Percentiles rank a stretch among this genome's conserved stretches.
These are phyloP conservation scores for Temnothorax nylanderi DNA, from an alignment of 1,140 invertebrate genomes.

Conservation along the genomic window DNA sequence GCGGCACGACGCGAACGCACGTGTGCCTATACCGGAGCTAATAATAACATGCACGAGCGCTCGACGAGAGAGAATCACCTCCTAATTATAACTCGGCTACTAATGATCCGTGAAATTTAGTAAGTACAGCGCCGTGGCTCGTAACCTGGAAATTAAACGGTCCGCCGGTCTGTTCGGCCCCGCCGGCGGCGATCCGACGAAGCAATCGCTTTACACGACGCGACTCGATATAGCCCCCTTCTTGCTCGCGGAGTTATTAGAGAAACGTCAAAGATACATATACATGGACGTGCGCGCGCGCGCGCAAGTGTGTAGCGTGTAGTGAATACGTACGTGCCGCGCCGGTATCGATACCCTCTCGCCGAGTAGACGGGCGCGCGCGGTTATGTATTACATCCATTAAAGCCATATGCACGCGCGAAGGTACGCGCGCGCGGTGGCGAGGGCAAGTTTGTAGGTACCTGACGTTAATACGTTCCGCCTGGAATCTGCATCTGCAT, in stretches of 20 bases:
- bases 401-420: conserved; percentile 76
- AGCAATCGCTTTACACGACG: conserved; percentile 61
- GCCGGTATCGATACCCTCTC: conserved; percentile 66
- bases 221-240: conserved; percentile 29
- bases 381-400: conserved; percentile 76
- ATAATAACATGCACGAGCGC: conserved; percentile 65
- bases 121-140: conserved; percentile 50
- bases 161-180: conserved; percentile 38
- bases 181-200: conserved; percentile 31
- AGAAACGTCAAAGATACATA: conserved; percentile 60
- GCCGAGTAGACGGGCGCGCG: conserved; percentile 50
- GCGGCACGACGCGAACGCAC: conserved; percentile 35
- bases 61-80: conserved; percentile 46
- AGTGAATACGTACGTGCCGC: background rate
- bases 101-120: conserved; percentile 62
- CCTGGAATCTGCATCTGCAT: conserved; percentile 71
- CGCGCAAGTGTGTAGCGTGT: background rate
- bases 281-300: background rate
- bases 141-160: conserved; percentile 60
- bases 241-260: conserved; percentile 59
- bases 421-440: conserved; percentile 70
- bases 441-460: conserved; percentile 73
- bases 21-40: conserved; percentile 49
- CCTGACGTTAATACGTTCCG: conserved; percentile 73
- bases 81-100: conserved; percentile 63